A percentile compares a stretch with the other conserved stretches of the same genome.
These are phyloP conservation scores for Macropis europaea DNA, from an alignment of 2,888 invertebrate species.

Conservation along the genomic window DNA sequence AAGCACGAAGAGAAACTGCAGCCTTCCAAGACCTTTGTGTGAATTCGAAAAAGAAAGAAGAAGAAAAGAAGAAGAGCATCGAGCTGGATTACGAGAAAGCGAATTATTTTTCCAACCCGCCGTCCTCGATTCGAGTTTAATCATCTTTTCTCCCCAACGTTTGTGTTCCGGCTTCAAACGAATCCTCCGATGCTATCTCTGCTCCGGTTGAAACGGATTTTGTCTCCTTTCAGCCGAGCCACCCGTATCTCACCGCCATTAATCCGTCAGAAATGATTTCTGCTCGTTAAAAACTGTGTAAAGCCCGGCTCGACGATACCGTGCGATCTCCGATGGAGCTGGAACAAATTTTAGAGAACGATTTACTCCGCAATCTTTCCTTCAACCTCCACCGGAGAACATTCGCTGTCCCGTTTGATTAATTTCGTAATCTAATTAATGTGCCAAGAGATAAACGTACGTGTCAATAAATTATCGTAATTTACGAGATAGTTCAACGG, in stretches of 20 bases:
- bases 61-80: too few species aligned
- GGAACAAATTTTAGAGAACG: neutral
- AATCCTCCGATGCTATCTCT: constrained; percentile 3
- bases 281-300: constrained; percentile 16
- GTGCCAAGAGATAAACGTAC: too few species aligned
- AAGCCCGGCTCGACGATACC: neutral
- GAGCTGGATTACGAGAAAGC: constrained; percentile 36
- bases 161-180: constrained; percentile 25
- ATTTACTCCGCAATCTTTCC: too few species aligned
- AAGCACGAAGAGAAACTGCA: neutral
- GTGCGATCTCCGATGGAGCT: neutral
- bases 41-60: too few species aligned
- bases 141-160: constrained; percentile 18
- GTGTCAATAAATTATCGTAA: too few species aligned
- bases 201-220: constrained; percentile 1
- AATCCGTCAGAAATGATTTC: neutral
- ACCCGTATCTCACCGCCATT: neutral
- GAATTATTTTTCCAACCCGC: constrained; percentile 43
- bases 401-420: neutral
- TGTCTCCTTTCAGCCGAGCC: neutral
- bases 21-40: too few species aligned
- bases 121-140: constrained; percentile 31
- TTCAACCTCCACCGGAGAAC: too few species aligned
- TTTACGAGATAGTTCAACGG: too few species aligned
- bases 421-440: neutral